Conservation (phyloP, 1,140 invertebrate genomes). For the Plodia interpunctella region DNA sequence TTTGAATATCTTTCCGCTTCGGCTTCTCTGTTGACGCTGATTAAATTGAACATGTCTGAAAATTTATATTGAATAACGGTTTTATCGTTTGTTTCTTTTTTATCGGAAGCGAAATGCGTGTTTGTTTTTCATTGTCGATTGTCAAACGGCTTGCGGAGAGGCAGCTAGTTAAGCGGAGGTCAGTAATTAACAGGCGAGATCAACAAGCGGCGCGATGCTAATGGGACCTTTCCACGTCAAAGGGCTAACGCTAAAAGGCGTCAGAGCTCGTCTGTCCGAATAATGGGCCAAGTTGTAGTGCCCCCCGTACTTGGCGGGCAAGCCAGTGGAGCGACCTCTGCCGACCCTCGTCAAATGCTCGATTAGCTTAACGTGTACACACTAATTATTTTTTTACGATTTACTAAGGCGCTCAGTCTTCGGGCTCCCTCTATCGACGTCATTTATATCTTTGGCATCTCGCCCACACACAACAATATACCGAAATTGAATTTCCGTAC, state of each 20-base stretch:
- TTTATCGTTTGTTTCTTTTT: slow-evolving; percentile 27
- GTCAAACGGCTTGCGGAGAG: slow-evolving; percentile 29
- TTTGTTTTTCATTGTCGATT: slow-evolving; percentile 24
- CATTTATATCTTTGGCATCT: slow-evolving; percentile 35
- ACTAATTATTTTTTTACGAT: slow-evolving; percentile 55
- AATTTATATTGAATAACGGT: slow-evolving; percentile 30
- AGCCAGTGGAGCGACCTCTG: slow-evolving; percentile 38
- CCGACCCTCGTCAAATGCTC: slow-evolving; percentile 71
- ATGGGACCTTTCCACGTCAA: slow-evolving; percentile 68
- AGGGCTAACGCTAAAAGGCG: slow-evolving; percentile 66
- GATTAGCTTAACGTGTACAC: slow-evolving; percentile 64
- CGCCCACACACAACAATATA: slow-evolving; percentile 40
- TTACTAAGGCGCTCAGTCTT: slow-evolving; percentile 27
- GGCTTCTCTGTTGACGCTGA: slow-evolving; percentile 49
- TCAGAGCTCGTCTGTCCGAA: slow-evolving; percentile 66
- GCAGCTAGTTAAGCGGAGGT: slow-evolving; percentile 50
- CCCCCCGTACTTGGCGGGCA: slow-evolving; percentile 25
- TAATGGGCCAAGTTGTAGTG: slow-evolving; percentile 56
- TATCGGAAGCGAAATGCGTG: slow-evolving; percentile 6
- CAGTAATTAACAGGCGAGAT: slow-evolving; percentile 67
- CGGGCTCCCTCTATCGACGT: slow-evolving; percentile 21
- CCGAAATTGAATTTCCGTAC: slow-evolving; percentile 47
- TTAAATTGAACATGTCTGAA: slow-evolving; percentile 52
- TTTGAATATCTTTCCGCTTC: slow-evolving; percentile 62
- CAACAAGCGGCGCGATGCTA: slow-evolving; percentile 66